phyloP scores from a whole-genome alignment of 2,888 invertebrate species.

The Yponomeuta cagnagella region DNA sequence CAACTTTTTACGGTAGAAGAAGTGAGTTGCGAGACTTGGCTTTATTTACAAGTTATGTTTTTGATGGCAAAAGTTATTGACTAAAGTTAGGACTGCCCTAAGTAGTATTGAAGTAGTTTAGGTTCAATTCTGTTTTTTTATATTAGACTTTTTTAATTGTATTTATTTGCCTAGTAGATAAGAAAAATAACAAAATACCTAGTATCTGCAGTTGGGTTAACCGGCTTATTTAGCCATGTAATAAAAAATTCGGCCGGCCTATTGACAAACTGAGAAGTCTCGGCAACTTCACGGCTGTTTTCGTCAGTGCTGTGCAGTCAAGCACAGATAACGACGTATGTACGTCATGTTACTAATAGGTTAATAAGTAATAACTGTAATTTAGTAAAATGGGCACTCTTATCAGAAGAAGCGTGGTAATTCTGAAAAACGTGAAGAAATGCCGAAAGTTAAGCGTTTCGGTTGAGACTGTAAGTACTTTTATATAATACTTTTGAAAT shows the following conservation, averaged over 20 bases:
- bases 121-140: no score
- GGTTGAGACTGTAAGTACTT: slow-evolving; percentile 47
- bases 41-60: no score
- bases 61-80: background rate
- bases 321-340: background rate
- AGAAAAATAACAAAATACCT: background rate
- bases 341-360: background rate
- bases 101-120: background rate
- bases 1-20: no score
- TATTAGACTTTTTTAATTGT: no score
- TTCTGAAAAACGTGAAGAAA: slow-evolving; percentile 43
- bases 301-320: slow-evolving; percentile 4
- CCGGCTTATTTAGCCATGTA: background rate
- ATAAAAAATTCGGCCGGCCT: background rate
- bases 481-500: background rate
- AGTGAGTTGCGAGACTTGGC: no score
- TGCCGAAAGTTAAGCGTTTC: slow-evolving; percentile 38
- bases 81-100: background rate
- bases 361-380: background rate
- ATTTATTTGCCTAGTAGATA: background rate
- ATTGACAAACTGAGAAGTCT: background rate
- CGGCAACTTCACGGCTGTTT: slow-evolving; percentile 4
- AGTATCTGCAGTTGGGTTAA: background rate
- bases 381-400: slow-evolving; percentile 47
- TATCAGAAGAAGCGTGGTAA: slow-evolving; percentile 49